A percentile compares a stretch with the other conserved stretches of the same genome.
These are phyloP conservation scores for Actinia equina DNA, from an alignment of 64 coral and sea anemone species.

Conservation along the genomic window DNA sequence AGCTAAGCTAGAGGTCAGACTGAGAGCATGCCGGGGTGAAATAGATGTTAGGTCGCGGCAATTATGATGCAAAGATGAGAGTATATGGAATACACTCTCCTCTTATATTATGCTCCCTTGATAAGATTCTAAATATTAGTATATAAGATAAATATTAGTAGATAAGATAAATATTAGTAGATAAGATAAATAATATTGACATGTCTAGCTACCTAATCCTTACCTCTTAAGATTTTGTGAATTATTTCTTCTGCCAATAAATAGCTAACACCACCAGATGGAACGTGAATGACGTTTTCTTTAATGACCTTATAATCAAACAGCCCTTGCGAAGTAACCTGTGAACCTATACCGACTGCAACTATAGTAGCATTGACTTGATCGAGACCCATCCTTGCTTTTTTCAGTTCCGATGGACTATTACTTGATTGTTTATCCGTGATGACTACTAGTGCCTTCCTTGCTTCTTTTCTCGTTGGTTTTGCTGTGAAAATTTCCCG, in stretches of 20 bases:
- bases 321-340: background rate
- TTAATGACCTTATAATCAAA: background rate
- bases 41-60: too few relatives aligned
- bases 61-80: too few relatives aligned
- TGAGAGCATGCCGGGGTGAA: too few relatives aligned
- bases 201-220: background rate
- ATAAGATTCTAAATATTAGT: too few relatives aligned
- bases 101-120: too few relatives aligned
- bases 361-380: background rate
- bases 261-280: background rate
- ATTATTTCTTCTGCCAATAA: background rate
- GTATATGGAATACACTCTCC: too few relatives aligned
- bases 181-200: too few relatives aligned
- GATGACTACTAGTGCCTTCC: background rate
- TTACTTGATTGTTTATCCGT: background rate
- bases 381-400: background rate
- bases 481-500: background rate
- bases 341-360: conserved; percentile 2
- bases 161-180: too few relatives aligned
- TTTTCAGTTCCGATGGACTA: background rate
- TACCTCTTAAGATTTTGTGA: background rate
- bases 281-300: background rate
- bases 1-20: too few relatives aligned
- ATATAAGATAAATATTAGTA: too few relatives aligned
- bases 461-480: background rate